phyloP scores from a whole-genome alignment of 2,888 invertebrate genomes.

The Drosophila robusta region DNA sequence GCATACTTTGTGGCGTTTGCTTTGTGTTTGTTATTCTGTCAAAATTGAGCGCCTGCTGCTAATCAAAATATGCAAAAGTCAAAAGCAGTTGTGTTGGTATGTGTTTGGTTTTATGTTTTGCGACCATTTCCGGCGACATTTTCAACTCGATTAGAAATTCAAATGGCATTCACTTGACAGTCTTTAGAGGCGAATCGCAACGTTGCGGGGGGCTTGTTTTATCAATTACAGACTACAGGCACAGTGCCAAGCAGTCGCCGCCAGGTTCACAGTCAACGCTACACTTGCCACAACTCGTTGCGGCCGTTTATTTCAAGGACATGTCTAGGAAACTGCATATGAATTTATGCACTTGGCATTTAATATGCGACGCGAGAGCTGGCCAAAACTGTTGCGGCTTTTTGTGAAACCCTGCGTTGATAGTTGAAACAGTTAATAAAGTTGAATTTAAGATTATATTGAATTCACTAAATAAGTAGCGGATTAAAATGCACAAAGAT shows the following conservation, averaged over 20 bases:
- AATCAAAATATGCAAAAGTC: conserved; percentile 37
- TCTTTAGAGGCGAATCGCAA: neutral
- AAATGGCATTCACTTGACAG: conserved; percentile 66
- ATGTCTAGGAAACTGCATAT: conserved; percentile 41
- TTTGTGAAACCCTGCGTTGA: neutral
- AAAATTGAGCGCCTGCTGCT: conserved; percentile 43
- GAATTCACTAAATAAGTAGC: too few species aligned
- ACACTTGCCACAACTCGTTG: conserved; percentile 57
- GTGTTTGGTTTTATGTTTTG: conserved; percentile 48
- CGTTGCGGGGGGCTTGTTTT: conserved; percentile 28
- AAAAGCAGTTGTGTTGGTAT: conserved; percentile 14
- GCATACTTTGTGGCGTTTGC: conserved; percentile 60
- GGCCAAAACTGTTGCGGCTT: neutral
- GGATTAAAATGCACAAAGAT: too few species aligned
- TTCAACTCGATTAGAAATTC: conserved; percentile 70
- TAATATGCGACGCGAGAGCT: conserved; percentile 52
- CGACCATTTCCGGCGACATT: conserved; percentile 59
- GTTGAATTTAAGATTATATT: too few species aligned
- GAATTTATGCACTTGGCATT: conserved; percentile 50
- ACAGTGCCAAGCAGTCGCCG: conserved; percentile 46
- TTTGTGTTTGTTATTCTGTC: conserved; percentile 33
- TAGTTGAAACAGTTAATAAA: too few species aligned
- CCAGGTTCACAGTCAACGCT: conserved; percentile 59
- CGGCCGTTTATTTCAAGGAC: conserved; percentile 63
- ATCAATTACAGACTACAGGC: conserved; percentile 61